A percentile compares a stretch with the other conserved stretches of the same genome.
These are phyloP conservation scores for Promerops cafer DNA, from an alignment of 2,113 vertebrate genomes.

Conservation along the genomic window DNA sequence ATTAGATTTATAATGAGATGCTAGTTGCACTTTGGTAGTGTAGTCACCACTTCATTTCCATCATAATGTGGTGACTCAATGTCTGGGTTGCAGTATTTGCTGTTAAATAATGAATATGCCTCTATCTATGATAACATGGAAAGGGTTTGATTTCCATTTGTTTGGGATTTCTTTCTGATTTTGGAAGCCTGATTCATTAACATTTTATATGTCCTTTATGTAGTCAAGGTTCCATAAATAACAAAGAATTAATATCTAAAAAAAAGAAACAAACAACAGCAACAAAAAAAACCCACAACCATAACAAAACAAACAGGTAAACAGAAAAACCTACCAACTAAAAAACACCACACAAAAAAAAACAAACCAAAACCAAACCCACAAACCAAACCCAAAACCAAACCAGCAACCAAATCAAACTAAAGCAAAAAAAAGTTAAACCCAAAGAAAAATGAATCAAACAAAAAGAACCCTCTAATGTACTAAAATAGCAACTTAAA, in stretches of 20 bases:
- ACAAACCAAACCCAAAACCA: background rate
- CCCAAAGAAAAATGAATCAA: background rate
- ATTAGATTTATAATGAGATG: background rate
- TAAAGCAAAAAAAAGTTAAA: background rate
- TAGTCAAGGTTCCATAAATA: background rate
- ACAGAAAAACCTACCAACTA: background rate
- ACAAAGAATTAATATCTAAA: background rate
- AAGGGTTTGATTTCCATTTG: background rate
- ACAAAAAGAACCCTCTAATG: background rate
- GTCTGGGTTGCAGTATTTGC: slow-evolving; percentile 1
- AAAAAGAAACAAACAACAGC: background rate
- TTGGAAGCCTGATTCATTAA: background rate
- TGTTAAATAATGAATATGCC: slow-evolving; percentile 27
- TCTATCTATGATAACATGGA: background rate
- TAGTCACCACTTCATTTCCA: background rate
- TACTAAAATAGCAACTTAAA: background rate
- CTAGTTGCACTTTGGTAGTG: background rate
- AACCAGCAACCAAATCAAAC: background rate
- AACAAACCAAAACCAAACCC: background rate
- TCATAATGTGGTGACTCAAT: background rate
- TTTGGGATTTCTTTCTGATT: background rate
- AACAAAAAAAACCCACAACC: background rate
- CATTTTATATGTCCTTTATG: background rate
- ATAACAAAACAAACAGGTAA: background rate
- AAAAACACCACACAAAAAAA: background rate